Conservation (phyloP, 1,140 invertebrate genomes). For the Zaprionus camerounensis region DNA sequence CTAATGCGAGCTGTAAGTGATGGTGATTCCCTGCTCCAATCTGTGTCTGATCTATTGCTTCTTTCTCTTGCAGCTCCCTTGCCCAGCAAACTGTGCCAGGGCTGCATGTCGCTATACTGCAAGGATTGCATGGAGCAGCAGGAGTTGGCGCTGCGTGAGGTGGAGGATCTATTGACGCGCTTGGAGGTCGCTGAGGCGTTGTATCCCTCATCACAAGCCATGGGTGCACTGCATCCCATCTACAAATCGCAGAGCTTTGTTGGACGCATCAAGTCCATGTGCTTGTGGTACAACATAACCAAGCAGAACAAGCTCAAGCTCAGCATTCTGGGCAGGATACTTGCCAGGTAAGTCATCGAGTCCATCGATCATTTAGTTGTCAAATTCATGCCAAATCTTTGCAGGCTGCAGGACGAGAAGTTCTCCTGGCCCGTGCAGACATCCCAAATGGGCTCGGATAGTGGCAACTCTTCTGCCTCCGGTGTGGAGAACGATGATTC, state of each 20-base stretch:
- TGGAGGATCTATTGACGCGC: constrained; percentile 89
- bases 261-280: constrained; percentile 91
- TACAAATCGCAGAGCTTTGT: constrained; percentile 89
- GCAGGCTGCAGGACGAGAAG: constrained; percentile 79
- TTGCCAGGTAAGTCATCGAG: constrained; percentile 85
- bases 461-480: constrained; percentile 75
- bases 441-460: constrained; percentile 68
- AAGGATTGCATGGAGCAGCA: constrained; percentile 88
- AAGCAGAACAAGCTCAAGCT: constrained; percentile 92
- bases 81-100: constrained; percentile 74
- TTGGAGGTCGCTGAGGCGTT: constrained; percentile 91
- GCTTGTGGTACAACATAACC: constrained; percentile 95
- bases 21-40: not conserved
- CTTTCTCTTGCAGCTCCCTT: constrained; percentile 52
- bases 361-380: too few relatives aligned
- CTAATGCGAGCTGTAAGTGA: constrained; percentile 79
- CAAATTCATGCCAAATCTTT: not conserved
- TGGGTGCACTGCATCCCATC: constrained; percentile 89
- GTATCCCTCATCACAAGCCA: constrained; percentile 93
- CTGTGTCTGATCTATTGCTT: not conserved
- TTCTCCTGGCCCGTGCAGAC: constrained; percentile 82
- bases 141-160: constrained; percentile 89
- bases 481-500: constrained; percentile 80
- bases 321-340: constrained; percentile 90
- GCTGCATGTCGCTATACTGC: constrained; percentile 90